A percentile compares a stretch with the other conserved stretches of the same genome.
phyloP scores from a whole-genome alignment of 2,113 vertebrate genomes.

The Scolopax mira region DNA sequence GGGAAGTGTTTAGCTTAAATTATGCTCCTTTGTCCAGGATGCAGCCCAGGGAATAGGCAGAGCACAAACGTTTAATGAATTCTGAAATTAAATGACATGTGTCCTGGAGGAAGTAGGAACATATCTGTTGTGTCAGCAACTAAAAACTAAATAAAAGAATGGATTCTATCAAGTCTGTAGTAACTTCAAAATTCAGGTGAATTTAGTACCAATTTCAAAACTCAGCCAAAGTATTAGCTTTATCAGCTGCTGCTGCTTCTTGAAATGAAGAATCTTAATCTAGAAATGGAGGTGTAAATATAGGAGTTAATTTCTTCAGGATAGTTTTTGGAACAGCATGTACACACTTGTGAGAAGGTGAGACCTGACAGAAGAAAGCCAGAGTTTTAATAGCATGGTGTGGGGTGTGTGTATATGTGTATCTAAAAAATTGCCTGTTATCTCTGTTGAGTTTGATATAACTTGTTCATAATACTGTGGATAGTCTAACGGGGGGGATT shows the following conservation, averaged over 20 bases:
- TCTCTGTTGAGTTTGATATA: not conserved
- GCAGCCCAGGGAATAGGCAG: not conserved
- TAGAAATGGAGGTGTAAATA: not conserved
- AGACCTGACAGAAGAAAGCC: not conserved
- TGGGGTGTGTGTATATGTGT: not conserved
- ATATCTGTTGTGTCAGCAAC: not conserved
- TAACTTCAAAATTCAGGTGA: not conserved
- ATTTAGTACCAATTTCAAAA: not conserved
- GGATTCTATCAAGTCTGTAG: not conserved
- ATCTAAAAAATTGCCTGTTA: not conserved
- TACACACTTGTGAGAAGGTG: not conserved
- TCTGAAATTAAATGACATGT: not conserved
- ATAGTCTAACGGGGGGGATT: not conserved
- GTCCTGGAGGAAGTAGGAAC: not conserved
- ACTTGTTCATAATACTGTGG: not conserved
- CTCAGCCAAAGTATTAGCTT: not conserved
- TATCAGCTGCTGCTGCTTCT: not conserved
- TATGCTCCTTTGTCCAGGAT: not conserved
- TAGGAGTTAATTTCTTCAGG: not conserved
- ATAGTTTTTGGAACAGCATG: not conserved
- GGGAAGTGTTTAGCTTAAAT: not conserved
- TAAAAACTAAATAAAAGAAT: not conserved
- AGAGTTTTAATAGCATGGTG: not conserved
- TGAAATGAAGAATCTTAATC: not conserved
- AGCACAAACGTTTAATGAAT: slow-evolving; percentile 14